Evolutionary conservation across 2,888 invertebrate genomes (phyloP), one percentile per base, ranked within the genome.

Genomic region (Platycheirus albimanus): DNA sequence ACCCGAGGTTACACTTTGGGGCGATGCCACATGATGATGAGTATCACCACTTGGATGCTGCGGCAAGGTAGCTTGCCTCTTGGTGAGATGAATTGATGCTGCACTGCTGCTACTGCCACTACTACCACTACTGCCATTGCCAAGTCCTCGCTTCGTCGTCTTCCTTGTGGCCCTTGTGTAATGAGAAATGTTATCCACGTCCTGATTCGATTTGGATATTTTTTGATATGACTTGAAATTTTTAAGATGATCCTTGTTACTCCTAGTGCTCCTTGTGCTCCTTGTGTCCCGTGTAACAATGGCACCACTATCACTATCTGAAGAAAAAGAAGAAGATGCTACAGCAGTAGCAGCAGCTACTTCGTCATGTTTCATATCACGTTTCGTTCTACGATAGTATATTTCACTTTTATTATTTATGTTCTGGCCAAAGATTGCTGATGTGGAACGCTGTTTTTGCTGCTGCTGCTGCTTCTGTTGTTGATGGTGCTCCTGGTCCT

Each of bases 151-250:
- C 17, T 75, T 84, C 72, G 58, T 72, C 61, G 63, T 81, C 75
- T 61, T 63, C 33, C n/a, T 77, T 47, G 49, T 80, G 64, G 70
- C 43, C 72, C 69, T 75, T 45, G 47, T 89, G 88, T 88, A 89
- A 87, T 89, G 90, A 90, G 89, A 90, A 89, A 90, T 90, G 88
- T 87, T 89, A 87, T 86, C 89, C 84, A 84, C 84, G 84, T 84
- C 69, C 84, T 79, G 84, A 84, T 79, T 84, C 79, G 84, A 70
- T 84, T 84, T 84, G 78, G 84, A 70, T 79, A 79, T 70, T 79
- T 79, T 75, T 74, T 75, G 69, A 84, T 84, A 79, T 84, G 75
- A 66, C 84, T 84, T 75, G 49, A 79, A 75, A 79, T 75, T 84
- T 79, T 75, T 75, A 79, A 75, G 79, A 79, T 69, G 79, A 84